phyloP scores from a whole-genome alignment of 2,888 invertebrate species.

The Eupeodes luniger region DNA sequence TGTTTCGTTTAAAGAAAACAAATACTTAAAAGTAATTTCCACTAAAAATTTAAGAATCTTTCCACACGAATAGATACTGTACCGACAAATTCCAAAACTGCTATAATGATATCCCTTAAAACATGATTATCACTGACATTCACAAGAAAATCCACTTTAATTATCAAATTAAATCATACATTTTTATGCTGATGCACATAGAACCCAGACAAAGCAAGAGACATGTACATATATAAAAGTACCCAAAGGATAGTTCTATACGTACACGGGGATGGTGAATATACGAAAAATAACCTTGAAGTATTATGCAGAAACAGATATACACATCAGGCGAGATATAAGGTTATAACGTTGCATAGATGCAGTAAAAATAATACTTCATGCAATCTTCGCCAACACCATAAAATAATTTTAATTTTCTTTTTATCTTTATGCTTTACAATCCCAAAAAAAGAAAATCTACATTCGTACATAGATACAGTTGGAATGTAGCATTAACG shows the following conservation, averaged over 20 bases:
- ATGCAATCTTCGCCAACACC: conserved; percentile 44
- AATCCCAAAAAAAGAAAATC: not conserved
- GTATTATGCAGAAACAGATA: not conserved
- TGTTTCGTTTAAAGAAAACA: not conserved
- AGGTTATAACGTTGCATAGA: not conserved
- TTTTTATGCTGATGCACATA: not conserved
- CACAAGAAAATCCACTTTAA: conserved; percentile 17
- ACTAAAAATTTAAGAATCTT: not conserved
- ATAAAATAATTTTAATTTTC: conserved; percentile 68
- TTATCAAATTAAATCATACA: not conserved
- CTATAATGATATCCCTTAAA: not conserved
- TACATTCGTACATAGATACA: not conserved
- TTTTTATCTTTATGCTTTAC: conserved; percentile 41
- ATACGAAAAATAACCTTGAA: not conserved
- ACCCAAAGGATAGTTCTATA: no score
- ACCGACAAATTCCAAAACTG: not conserved
- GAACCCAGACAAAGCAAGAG: no score
- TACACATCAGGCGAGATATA: no score
- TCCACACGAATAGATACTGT: no score
- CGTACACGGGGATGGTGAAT: not conserved
- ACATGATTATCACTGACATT: not conserved
- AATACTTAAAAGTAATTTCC: not conserved
- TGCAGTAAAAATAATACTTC: conserved; percentile 42
- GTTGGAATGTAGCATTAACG: not conserved
- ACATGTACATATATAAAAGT: no score